Conservation (phyloP, 2,888 invertebrate genomes). For the Polymixis flavicincta region DNA sequence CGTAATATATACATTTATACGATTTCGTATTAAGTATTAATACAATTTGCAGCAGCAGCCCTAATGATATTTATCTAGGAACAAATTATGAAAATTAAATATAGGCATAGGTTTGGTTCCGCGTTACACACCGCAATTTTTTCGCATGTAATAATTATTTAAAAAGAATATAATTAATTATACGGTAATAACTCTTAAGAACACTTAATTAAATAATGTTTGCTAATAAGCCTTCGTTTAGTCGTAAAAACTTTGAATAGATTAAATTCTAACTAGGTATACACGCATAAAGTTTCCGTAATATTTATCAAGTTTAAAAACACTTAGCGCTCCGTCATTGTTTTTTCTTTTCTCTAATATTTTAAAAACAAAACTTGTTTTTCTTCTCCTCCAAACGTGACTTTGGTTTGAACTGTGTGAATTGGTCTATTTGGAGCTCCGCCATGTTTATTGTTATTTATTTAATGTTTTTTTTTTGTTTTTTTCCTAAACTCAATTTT, state of each 20-base stretch:
- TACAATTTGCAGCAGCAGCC: no score
- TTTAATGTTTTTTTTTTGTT: conserved; percentile 3
- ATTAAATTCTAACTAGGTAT: conserved; percentile 58
- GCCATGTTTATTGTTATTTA: conserved; percentile 1
- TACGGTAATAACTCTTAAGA: conserved; percentile 62
- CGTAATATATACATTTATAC: not conserved
- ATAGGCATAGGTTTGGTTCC: conserved; percentile 20
- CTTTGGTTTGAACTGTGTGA: conserved; percentile 32
- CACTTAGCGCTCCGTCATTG: conserved; percentile 15
- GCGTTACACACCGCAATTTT: conserved; percentile 33
- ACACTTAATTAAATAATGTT: conserved; percentile 66
- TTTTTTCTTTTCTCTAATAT: not conserved
- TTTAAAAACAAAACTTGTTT: conserved; percentile 19
- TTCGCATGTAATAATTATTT: conserved; percentile 39
- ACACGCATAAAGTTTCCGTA: conserved; percentile 31
- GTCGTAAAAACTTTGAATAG: conserved; percentile 59
- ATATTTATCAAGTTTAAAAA: conserved; percentile 31
- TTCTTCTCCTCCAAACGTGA: conserved; percentile 16
- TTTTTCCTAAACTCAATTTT: not conserved
- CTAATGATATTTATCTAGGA: conserved; percentile 9
- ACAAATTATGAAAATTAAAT: conserved; percentile 24
- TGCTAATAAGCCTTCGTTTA: conserved; percentile 64
- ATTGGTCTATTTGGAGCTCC: conserved; percentile 15
- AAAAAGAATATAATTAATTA: conserved; percentile 39
- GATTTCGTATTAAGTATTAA: no score